Evolutionary conservation across 2,888 invertebrate genomes (phyloP), one percentile per base, ranked within the genome.

Genomic region (Drosophila histrio): DNA sequence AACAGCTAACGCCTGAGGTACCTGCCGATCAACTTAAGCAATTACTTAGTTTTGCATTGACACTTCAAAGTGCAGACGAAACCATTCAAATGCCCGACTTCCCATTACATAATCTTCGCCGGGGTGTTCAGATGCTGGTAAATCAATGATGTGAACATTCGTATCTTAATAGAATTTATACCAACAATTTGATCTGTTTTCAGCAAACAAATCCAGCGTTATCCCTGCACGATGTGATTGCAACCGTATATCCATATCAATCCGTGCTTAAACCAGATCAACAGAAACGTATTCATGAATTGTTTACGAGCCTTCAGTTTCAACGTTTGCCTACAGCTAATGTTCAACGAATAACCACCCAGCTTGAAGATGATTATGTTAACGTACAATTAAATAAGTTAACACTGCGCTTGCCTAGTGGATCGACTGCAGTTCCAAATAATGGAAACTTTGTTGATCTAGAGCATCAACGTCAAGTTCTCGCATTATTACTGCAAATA

Each of bases 201-300:
- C 92, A 97, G 97, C 94, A 96, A 90, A 92, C 93, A 39, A 95
- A 95, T 87, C 95, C 96, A 1, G 89, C 92, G 28, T 91, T 96
- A 30, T 93, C 95, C 9, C 92, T 94, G 0, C 94, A 94, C 85
- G 94, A 96, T 66, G 92, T 96, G 2, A 91, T 98, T 34, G 94
- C 94, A 71, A 93, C 95, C 30, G 92, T 98, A 0, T 99, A 98
- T 91, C 98, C 98, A 0, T 96, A 96, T 90, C 94, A 95, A 77
- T 92, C 94, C 2, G 95, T 98, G 90, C 91, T 98, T 54, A 93
- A 94, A n/a, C 94, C 94, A 85, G 97, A 98, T 47, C 96, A 95
- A 22, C 93, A 94, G 49, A 93, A 93, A 54, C 95, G 96, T 13
- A 94, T 98, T 0, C 94, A 95, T 84, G 94, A 94, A 15, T 94